Evolutionary conservation across 2,113 vertebrate species (phyloP).

Genomic region (Syngnathus typhle): DNA sequence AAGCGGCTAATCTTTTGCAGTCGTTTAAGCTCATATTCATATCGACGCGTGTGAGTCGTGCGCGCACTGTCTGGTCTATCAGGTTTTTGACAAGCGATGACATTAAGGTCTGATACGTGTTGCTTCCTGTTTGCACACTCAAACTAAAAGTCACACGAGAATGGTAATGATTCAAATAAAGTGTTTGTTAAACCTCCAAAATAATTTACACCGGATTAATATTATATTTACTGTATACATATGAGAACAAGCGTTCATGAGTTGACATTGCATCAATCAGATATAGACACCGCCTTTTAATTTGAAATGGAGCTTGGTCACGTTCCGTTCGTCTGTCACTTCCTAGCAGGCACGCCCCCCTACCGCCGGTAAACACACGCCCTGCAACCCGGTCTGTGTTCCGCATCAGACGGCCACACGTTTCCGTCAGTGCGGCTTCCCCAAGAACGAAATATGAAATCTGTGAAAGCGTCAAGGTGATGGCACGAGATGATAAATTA

Average conservation of each 20-base stretch:
- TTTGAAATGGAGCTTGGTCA: neutral
- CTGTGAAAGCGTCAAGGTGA: neutral
- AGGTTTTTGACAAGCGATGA: constrained; percentile 30
- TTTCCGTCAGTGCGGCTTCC: neutral
- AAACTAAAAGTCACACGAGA: constrained; percentile 10
- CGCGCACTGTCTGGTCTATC: constrained; percentile 17
- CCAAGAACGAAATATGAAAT: neutral
- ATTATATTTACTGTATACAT: neutral
- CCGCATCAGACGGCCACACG: neutral
- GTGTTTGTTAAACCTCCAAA: neutral
- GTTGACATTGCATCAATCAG: neutral
- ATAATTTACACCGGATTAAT: no score
- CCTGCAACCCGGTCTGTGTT: neutral
- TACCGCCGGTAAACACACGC: constrained; percentile 33
- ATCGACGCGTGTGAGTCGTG: constrained; percentile 37
- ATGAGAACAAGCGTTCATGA: no score
- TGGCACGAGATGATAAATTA: neutral
- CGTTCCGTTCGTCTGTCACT: neutral
- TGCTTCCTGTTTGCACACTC: constrained; percentile 9
- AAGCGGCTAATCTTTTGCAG: constrained; percentile 12
- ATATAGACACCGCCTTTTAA: neutral
- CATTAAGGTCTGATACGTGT: rapidly evolving
- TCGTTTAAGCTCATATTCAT: constrained; percentile 32
- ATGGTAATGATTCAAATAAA: neutral
- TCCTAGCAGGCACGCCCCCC: constrained; percentile 59